Percentiles rank a stretch among this genome's conserved stretches.
Evolutionary conservation across 2,888 invertebrate species (phyloP).

Genomic region (Tetrapedia diversipes): DNA sequence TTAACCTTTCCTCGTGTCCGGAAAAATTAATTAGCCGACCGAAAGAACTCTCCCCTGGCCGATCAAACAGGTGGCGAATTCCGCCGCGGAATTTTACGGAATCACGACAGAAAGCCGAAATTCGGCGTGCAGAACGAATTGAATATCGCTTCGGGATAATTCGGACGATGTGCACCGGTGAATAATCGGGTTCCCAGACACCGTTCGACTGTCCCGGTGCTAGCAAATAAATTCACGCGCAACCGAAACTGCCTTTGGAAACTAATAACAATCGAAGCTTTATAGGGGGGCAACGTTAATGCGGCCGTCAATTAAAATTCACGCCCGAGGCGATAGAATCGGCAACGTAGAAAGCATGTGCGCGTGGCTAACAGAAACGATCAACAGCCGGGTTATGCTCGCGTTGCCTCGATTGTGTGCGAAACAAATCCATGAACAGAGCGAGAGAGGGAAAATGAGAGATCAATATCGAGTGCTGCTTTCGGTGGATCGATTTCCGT

Average conservation of each 20-base stretch:
- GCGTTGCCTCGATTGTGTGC: not conserved
- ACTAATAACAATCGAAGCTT: constrained; percentile 26
- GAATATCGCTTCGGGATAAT: constrained; percentile 4
- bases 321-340: constrained; percentile 2
- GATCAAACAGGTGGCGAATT: not conserved
- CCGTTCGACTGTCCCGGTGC: not conserved
- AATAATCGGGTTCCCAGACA: not conserved
- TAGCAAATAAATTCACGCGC: not conserved
- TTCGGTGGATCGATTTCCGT: not conserved
- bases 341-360: too few species aligned
- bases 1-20: constrained; percentile 3
- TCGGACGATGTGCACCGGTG: not conserved
- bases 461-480: not conserved
- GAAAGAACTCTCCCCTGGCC: not conserved
- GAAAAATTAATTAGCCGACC: not conserved
- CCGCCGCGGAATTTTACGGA: not conserved
- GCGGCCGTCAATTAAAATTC: constrained; percentile 19
- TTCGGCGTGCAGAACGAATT: too few species aligned
- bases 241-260: constrained; percentile 9
- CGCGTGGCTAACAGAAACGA: constrained; percentile 10
- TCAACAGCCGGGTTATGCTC: not conserved
- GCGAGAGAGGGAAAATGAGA: not conserved
- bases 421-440: not conserved
- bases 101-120: not conserved
- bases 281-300: not conserved